Evolutionary conservation across 1,140 invertebrate genomes (phyloP).

Genomic region (Formica selysi): DNA sequence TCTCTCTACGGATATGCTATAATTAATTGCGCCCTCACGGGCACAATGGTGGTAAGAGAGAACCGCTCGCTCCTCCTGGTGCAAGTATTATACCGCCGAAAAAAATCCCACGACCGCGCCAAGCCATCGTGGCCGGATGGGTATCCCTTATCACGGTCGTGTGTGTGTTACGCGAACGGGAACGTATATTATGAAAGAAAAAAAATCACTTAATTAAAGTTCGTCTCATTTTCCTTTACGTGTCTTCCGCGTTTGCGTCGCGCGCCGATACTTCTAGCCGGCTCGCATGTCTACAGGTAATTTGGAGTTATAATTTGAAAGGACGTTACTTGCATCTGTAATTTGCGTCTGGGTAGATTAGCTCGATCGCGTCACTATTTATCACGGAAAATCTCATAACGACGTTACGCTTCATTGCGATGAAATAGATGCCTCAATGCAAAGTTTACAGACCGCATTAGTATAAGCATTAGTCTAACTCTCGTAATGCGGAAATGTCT

Average conservation of each 20-base stretch:
- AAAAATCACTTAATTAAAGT: conserved; percentile 76
- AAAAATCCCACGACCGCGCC: conserved; percentile 78
- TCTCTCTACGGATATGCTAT: conserved; percentile 80
- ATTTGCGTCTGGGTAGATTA: conserved; percentile 19
- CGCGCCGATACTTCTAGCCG: background rate
- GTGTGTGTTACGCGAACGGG: conserved; percentile 70
- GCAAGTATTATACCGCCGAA: conserved; percentile 78
- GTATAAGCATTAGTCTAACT: background rate
- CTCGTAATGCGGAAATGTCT: background rate
- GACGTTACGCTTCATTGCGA: background rate
- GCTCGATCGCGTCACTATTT: conserved; percentile 8
- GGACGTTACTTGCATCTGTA: background rate
- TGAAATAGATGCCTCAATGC: background rate
- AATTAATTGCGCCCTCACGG: conserved; percentile 84
- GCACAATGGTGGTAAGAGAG: conserved; percentile 77
- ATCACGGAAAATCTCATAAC: conserved; percentile 34
- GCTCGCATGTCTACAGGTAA: conserved; percentile 16
- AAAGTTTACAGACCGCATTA: background rate
- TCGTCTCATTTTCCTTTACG: background rate
- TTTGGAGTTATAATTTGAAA: background rate
- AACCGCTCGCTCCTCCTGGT: background rate
- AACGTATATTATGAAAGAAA: conserved; percentile 64
- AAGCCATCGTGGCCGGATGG: conserved; percentile 19
- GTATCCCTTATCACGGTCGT: conserved; percentile 65
- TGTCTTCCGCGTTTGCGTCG: conserved; percentile 60